phyloP scores from a whole-genome alignment of 2,113 vertebrate genomes.

The Chlamydotis undulata region DNA sequence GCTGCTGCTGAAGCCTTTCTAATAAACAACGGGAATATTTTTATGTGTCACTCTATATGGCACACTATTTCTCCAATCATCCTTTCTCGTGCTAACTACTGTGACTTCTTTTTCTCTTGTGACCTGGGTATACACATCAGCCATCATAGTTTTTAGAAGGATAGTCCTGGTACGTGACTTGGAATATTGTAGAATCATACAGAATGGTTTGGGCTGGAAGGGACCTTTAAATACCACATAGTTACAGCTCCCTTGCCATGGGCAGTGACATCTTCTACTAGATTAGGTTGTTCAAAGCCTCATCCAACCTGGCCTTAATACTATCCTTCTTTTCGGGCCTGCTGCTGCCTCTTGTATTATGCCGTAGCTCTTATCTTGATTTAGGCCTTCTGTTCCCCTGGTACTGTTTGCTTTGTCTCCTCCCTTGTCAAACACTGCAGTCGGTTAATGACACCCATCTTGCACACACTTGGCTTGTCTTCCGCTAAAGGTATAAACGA shows the following conservation, averaged over 20 bases:
- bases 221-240: not conserved
- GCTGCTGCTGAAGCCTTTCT: not conserved
- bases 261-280: not conserved
- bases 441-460: not conserved
- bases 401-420: not conserved
- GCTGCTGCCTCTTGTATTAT: not conserved
- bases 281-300: not conserved
- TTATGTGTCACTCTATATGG: not conserved
- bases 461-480: not conserved
- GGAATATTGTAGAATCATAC: not conserved
- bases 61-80: not conserved
- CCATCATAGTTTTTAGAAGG: not conserved
- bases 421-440: not conserved
- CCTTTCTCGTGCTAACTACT: not conserved
- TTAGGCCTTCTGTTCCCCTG: not conserved
- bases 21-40: not conserved
- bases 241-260: not conserved
- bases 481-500: not conserved
- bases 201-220: not conserved
- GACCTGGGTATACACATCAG: not conserved
- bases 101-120: not conserved
- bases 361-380: not conserved
- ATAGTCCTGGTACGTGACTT: not conserved
- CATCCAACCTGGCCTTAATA: not conserved
- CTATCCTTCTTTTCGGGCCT: not conserved